Evolutionary conservation across 1,140 invertebrate genomes (phyloP).

Genomic region (Bicyclus anynana): DNA sequence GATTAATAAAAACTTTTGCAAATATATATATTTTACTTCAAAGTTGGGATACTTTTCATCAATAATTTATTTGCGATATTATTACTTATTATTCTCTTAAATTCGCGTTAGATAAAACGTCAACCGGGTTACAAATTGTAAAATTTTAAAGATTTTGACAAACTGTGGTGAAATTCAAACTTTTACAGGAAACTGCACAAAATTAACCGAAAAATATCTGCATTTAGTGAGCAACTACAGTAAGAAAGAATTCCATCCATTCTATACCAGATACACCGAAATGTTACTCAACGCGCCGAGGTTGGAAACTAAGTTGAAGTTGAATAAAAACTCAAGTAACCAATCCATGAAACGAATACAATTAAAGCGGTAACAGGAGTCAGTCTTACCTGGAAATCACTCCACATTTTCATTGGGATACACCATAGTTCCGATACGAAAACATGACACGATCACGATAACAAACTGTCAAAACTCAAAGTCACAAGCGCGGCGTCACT

Average conservation of each 20-base stretch:
- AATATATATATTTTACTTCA: too few relatives aligned
- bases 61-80: too few relatives aligned
- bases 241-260: not conserved
- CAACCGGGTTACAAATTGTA: too few relatives aligned
- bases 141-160: too few relatives aligned
- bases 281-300: not conserved
- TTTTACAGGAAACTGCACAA: not conserved
- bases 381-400: conserved; percentile 75
- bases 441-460: conserved; percentile 75
- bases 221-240: not conserved
- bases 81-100: too few relatives aligned
- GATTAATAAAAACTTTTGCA: too few relatives aligned
- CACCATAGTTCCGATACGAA: conserved; percentile 76
- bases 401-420: conserved; percentile 76
- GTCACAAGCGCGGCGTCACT: conserved; percentile 67
- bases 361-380: not conserved
- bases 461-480: conserved; percentile 75
- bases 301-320: conserved; percentile 2
- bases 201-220: too few relatives aligned
- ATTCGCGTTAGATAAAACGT: too few relatives aligned
- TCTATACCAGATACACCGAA: not conserved
- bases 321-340: not conserved
- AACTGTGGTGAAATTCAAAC: too few relatives aligned
- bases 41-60: too few relatives aligned
- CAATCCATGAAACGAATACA: not conserved